Base-by-base conservation (phyloP, 1,140 invertebrate genomes). In the Bombus picipes region DNA sequence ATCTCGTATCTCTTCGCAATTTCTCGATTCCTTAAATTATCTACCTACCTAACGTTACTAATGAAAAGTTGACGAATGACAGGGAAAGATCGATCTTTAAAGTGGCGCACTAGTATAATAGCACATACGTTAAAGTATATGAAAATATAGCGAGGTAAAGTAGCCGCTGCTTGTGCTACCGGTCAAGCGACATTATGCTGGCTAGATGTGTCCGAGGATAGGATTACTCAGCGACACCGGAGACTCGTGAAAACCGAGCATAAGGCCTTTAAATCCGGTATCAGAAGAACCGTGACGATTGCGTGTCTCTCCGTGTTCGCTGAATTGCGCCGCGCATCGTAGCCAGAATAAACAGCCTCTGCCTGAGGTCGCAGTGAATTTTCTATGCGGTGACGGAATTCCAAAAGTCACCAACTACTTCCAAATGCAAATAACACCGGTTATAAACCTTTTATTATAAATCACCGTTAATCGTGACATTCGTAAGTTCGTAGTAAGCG, bases 241-340 rank as follows among this genome's bases (percentile, higher is more conserved):
- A 93, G 91, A 93, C 93, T 93, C 91, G 92, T 93, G 92, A 92
- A 93, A 94, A 93, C 92, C 88, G 90, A 93, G 90, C 87, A 91
- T 91, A 90, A 93, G 92, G 86, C 87, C 88, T 92, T 91, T 90
- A 92, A 88, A 86, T 91, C 85, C 81, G 90, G 76, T 66, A 66
- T 87, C 76, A 83, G 88, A 89, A 79, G 83, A 82, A 89, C 84
- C 87, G 88, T 81, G 84, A 89, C 88, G 88, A 89, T 89, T 84
- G 88, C 87, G 78, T 86, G 81, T 83, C 85, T 68, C 59, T 62
- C 59, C 8, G 47, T 22, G 47, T 43, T 68, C 79, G 79, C 32
- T 53, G 81, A 85, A 85, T 88, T 68, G 47, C 73, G 34, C 34
- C 57, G 66, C 43, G 62, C 37, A n/a, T 18, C 53, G n/a, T 6